These are phyloP conservation scores for Coracopsis vasa DNA, from an alignment of 2,113 vertebrate genomes.

Conservation along the genomic window DNA sequence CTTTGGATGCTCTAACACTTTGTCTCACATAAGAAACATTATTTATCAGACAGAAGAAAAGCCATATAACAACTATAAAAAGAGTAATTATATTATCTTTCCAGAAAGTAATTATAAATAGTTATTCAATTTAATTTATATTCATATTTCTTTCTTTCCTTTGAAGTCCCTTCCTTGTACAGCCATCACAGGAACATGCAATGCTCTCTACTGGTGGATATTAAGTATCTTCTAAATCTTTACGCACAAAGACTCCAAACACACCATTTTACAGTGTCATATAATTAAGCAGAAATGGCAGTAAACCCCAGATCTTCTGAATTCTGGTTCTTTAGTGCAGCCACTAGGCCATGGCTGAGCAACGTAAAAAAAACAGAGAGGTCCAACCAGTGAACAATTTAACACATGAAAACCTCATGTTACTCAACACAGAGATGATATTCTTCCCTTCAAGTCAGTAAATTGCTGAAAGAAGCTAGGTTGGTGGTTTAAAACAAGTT, in stretches of 20 bases:
- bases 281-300: neutral
- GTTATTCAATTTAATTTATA: neutral
- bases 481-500: neutral
- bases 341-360: neutral
- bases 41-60: neutral
- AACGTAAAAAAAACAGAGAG: neutral
- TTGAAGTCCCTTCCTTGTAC: neutral
- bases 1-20: neutral
- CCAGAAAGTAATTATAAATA: neutral
- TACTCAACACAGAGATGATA: neutral
- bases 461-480: neutral
- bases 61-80: neutral
- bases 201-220: neutral
- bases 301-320: neutral
- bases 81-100: neutral
- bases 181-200: neutral
- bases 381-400: neutral
- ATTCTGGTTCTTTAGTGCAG: neutral
- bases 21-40: neutral
- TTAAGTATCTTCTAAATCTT: neutral
- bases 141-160: neutral
- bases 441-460: neutral
- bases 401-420: neutral
- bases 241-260: neutral
- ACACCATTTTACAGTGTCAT: neutral